phyloP scores from a whole-genome alignment of 2,888 invertebrate species.

The Cryptocheilus praepositus region DNA sequence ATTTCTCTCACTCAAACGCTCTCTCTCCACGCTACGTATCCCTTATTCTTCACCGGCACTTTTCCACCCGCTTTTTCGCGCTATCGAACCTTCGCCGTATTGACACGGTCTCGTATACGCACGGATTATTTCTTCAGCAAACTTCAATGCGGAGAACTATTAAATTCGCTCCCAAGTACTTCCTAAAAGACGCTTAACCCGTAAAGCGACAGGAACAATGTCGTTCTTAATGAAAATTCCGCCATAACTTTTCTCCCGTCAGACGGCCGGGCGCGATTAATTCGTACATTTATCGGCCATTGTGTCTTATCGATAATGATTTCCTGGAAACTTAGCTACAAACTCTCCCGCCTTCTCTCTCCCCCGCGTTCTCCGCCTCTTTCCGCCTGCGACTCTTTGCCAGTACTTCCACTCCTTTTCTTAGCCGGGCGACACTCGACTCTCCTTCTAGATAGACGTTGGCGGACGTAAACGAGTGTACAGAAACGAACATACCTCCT shows the following conservation, averaged over 20 bases:
- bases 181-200: not conserved
- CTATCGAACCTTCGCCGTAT: not conserved
- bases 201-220: not conserved
- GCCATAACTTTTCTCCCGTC: too few relatives aligned
- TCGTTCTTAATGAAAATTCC: not conserved
- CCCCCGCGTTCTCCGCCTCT: constrained; percentile 13
- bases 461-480: constrained; percentile 19
- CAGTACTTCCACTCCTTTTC: constrained; percentile 44
- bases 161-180: not conserved
- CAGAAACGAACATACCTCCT: not conserved
- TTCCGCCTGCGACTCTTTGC: constrained; percentile 19
- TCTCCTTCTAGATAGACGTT: constrained; percentile 39
- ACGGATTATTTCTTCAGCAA: too few relatives aligned
- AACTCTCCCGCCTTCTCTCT: constrained; percentile 27
- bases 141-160: too few relatives aligned
- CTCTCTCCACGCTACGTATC: constrained; percentile 6
- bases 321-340: constrained; percentile 51
- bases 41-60: not conserved
- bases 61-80: constrained; percentile 2
- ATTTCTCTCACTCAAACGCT: constrained; percentile 9
- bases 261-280: constrained; percentile 43
- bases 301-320: constrained; percentile 54
- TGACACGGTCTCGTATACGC: not conserved
- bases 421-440: constrained; percentile 61
- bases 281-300: constrained; percentile 55